Evolutionary conservation across 2,888 invertebrate genomes (phyloP).

Genomic region (Conus canariensis): DNA sequence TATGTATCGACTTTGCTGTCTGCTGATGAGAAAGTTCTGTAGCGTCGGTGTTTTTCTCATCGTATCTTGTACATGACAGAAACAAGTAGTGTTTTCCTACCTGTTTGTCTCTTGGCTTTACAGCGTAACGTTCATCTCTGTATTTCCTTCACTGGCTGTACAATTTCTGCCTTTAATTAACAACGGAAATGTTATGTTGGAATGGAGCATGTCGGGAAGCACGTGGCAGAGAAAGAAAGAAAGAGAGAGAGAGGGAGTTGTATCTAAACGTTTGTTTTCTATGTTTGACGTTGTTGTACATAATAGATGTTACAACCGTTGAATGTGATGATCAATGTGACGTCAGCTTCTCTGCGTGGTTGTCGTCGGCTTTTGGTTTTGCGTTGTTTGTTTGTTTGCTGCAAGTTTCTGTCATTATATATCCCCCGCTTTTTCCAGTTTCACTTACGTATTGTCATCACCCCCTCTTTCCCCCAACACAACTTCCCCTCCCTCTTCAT

Average conservation of each 20-base stretch:
- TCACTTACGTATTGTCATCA: not conserved
- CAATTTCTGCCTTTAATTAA: not conserved
- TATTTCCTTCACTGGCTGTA: not conserved
- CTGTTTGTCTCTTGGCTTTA: not conserved
- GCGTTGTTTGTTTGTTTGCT: not conserved
- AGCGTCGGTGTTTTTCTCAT: not conserved
- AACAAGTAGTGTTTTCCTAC: not conserved
- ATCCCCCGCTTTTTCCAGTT: not conserved
- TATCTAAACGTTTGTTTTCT: too few species aligned
- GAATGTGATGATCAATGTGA: conserved; percentile 5
- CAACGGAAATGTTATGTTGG: not conserved
- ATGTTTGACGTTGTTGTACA: not conserved
- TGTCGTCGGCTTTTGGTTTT: too few species aligned
- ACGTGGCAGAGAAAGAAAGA: not conserved
- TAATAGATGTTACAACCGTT: not conserved
- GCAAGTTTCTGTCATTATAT: not conserved
- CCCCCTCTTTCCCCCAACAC: not conserved
- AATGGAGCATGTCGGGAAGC: not conserved
- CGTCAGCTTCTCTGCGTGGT: too few species aligned
- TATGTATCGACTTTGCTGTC: not conserved
- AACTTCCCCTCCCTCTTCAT: not conserved
- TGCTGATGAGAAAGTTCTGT: not conserved
- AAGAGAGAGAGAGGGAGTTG: too few species aligned
- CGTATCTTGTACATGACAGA: not conserved
- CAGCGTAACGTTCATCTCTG: too few species aligned